Conservation (phyloP, 2,888 invertebrate genomes). For the Drosophila borealis region DNA sequence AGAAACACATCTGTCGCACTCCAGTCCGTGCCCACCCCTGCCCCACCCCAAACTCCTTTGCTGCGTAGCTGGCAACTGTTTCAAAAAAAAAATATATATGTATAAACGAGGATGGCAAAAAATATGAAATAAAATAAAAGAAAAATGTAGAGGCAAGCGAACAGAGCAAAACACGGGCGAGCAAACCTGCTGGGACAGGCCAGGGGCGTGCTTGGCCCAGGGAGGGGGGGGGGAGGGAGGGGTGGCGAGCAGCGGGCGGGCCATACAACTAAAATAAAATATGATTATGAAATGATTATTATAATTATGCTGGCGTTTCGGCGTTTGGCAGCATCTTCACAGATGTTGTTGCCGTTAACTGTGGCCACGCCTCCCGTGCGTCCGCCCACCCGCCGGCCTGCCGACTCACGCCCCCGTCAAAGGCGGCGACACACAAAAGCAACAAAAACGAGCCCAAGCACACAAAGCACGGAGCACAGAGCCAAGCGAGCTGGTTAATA, state of each 20-base stretch:
- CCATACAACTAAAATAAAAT: slow-evolving; percentile 74
- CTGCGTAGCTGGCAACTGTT: slow-evolving; percentile 71
- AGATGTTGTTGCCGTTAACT: slow-evolving; percentile 82
- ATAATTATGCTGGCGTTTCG: slow-evolving; percentile 80
- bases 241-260: slow-evolving; percentile 55
- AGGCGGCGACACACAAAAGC: slow-evolving; percentile 17
- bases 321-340: slow-evolving; percentile 73
- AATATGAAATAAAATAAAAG: slow-evolving; percentile 9
- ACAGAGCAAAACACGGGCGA: slow-evolving; percentile 25
- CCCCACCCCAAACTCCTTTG: slow-evolving; percentile 7
- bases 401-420: slow-evolving; percentile 8
- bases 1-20: slow-evolving; percentile 85
- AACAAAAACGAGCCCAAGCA: slow-evolving; percentile 23
- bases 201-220: slow-evolving; percentile 19
- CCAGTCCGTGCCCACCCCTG: slow-evolving; percentile 9
- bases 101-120: slow-evolving; percentile 8
- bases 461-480: slow-evolving; percentile 23
- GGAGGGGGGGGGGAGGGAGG: slow-evolving; percentile 5
- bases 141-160: slow-evolving; percentile 17
- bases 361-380: slow-evolving; percentile 53
- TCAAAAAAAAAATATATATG: slow-evolving; percentile 39
- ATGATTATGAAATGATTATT: slow-evolving; percentile 84
- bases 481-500: slow-evolving; percentile 78
- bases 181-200: slow-evolving; percentile 54
- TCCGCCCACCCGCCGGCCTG: slow-evolving; percentile 6